Evolutionary conservation across 30 jellyfish, hydroid and myxozoan species (phyloP).

Genomic region (Hydra vulgaris): DNA sequence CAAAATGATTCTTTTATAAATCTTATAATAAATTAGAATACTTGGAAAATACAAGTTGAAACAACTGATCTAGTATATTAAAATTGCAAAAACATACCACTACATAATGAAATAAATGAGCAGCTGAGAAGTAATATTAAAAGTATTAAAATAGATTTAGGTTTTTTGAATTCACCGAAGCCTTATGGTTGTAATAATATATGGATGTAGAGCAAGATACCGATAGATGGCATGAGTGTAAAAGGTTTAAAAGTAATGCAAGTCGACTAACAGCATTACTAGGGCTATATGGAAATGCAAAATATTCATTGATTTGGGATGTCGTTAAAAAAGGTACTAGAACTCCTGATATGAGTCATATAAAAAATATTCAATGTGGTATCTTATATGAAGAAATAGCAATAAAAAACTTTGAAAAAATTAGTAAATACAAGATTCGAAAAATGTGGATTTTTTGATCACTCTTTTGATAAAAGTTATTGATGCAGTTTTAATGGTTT

Average conservation of each 20-base stretch:
- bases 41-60: too few relatives aligned
- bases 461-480: neutral
- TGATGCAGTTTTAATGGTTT: neutral
- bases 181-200: constrained; percentile 1
- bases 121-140: neutral
- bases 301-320: constrained; percentile 1
- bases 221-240: neutral
- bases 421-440: neutral
- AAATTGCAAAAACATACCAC: constrained; percentile 1
- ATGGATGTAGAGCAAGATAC: neutral
- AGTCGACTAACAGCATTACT: constrained; percentile 13
- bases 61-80: too few relatives aligned
- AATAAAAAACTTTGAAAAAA: constrained; percentile 6
- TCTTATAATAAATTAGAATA: too few relatives aligned
- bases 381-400: constrained; percentile 7
- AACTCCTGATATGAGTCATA: neutral
- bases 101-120: neutral
- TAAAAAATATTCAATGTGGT: constrained; percentile 6
- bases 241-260: neutral
- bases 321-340: constrained; percentile 8
- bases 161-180: constrained; percentile 4
- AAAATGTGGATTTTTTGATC: constrained; percentile 1
- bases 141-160: too few relatives aligned
- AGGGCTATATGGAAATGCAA: neutral
- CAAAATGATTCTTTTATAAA: too few relatives aligned